These are phyloP conservation scores for Eristalis tenax DNA, from an alignment of 2,888 invertebrate genomes.

Conservation along the genomic window DNA sequence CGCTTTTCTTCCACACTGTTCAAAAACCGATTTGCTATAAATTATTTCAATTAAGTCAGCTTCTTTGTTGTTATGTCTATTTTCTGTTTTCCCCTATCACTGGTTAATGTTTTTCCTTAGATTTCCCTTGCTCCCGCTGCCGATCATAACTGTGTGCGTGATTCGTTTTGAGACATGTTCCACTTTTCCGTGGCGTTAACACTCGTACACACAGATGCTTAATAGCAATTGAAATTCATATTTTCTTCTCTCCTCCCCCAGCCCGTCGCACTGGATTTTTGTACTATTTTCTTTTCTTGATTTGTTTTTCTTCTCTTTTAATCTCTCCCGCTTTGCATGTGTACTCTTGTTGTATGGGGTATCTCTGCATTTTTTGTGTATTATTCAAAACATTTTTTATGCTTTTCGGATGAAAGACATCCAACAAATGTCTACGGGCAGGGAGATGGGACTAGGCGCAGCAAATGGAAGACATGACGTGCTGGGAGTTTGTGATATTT, in stretches of 20 bases:
- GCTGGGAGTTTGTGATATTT: not conserved
- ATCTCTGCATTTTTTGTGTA: slow-evolving; percentile 27
- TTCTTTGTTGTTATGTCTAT: not conserved
- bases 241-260: slow-evolving; percentile 1
- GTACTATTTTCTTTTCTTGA: slow-evolving; percentile 3
- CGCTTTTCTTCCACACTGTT: slow-evolving; percentile 5
- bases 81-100: not conserved
- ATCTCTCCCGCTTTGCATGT: not conserved
- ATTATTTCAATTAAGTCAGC: slow-evolving; percentile 24
- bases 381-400: slow-evolving; percentile 53
- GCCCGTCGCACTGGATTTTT: slow-evolving; percentile 20
- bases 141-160: slow-evolving; percentile 7
- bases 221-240: slow-evolving; percentile 58
- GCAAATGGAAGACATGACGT: not conserved
- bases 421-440: slow-evolving; percentile 25
- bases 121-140: not conserved
- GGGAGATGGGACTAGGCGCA: not conserved
- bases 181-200: slow-evolving; percentile 48
- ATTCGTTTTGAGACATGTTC: slow-evolving; percentile 50
- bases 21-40: slow-evolving; percentile 34
- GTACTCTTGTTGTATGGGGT: slow-evolving; percentile 28
- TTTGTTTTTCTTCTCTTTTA: slow-evolving; percentile 19
- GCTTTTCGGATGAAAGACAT: slow-evolving; percentile 52
- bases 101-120: not conserved
- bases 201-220: slow-evolving; percentile 27